Base-by-base conservation (phyloP, 2,113 vertebrate genomes). In the Planiliza haematocheilus region DNA sequence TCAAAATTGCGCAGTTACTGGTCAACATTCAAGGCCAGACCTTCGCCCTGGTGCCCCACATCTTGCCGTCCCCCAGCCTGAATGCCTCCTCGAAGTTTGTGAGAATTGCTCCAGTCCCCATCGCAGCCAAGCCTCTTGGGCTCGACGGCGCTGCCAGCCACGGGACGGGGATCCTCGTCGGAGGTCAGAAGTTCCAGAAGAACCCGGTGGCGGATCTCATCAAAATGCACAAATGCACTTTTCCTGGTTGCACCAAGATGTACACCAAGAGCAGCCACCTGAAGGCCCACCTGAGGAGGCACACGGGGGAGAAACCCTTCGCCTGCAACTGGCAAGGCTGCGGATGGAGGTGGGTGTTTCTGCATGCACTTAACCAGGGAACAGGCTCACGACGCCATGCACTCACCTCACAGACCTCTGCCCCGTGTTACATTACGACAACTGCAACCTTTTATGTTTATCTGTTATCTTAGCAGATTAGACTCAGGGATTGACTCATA, bases 231-330 rank as follows among this genome's bases (percentile, higher is more conserved):
- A 97, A 97, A 91, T 98, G 97, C 82, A 94, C 94, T 89, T 97
- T 97, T 74, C 95, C 96, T 0, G 96, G 97, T 62, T 98, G 97
- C 91, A 95, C 93, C 90, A 98, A 98, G 94, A 98, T 97, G 96
- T 98, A 98, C 92, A 98, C 97, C 6, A 98, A 98, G 89, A 98
- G 97, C 92, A 98, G 97, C 85, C 97, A 98, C 80, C 94, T 98
- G 75, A 98, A 98, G 92, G 97, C 97, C 48, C 97, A 98, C 87
- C 94, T 98, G 83, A 93, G 97, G 81, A 94, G 97, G 70, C 97
- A 98, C 88, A 98, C 97, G 0, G 97, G 97, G 72, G 97, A 98
- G 85, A 98, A 98, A 81, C 97, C 97, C 11, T 98, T 98, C 21
- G 96, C 96, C 0, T 98, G 97, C 90, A 98, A 95, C 24, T 98